Base-by-base conservation (phyloP, 2,888 invertebrate genomes). In the Pherbina coryleti region DNA sequence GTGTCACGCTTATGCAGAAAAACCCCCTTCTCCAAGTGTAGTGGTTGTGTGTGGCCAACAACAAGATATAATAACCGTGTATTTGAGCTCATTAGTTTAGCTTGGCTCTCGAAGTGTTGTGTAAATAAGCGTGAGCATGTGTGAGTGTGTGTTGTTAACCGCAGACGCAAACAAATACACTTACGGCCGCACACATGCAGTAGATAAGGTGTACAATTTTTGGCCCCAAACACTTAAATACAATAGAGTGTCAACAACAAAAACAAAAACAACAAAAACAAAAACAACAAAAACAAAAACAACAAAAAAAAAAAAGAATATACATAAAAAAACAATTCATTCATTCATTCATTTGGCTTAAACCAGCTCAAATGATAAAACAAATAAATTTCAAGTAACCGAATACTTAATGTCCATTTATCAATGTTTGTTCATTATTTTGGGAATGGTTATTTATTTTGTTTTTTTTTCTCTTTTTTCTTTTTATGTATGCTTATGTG, bases 321-420 rank as follows among this genome's bases (percentile, higher is more conserved):
- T 3, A 57, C 7, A n/a, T 37, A 22, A 49, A 31, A 71, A 37
- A 37, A 37, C 7, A 37, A 44, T 44, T 44, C 44, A 44, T 44
- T 57, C 67, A 66, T 31, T 69, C 55, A 75, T 75, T 34, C 37
- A 73, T 64, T 51, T 25, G 28, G 53, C 34, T 22, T 44, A 17
- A 53, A 66, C 57, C 72, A 64, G 66, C n/a, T 11, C 64, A 57
- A 71, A 55, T 71, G 28, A 53, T n/a, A n/a, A 71, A 62, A 64
- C n/a, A 64, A 74, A 74, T 51, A 64, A 49, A 64, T 64, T 14
- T 11, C 49, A 66, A 57, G 77, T 72, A 77, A 72, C 77, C 66
- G 44, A 72, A 77, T 72, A 37, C 77, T 51, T 64, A 76, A 76
- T 37, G 71, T 7, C 53, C 71, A 64, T 72, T 72, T 55, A 70